These are phyloP conservation scores for Amphipyra berbera DNA, from an alignment of 2,888 invertebrate species.

Conservation along the genomic window DNA sequence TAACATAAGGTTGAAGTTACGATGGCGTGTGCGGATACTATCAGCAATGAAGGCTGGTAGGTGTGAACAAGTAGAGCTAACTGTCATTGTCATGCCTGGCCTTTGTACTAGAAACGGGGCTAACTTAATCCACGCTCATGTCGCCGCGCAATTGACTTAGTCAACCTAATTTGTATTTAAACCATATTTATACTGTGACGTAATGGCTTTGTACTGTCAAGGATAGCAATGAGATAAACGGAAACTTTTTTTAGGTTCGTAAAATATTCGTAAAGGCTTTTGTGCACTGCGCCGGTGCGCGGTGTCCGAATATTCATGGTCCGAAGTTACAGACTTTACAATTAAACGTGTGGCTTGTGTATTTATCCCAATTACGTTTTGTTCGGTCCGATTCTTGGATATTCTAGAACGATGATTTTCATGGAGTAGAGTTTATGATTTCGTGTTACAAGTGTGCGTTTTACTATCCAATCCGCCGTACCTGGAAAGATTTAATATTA, in stretches of 20 bases:
- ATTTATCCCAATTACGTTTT: background rate
- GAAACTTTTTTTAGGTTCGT: background rate
- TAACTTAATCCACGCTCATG: slow-evolving; percentile 76
- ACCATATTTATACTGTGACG: slow-evolving; percentile 35
- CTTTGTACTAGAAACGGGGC: slow-evolving; percentile 73
- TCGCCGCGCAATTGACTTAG: slow-evolving; percentile 71
- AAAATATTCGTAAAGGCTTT: slow-evolving; percentile 6
- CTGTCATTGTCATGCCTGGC: slow-evolving; percentile 79
- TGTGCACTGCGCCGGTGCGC: background rate
- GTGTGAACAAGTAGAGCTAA: slow-evolving; percentile 75
- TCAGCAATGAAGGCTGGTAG: slow-evolving; percentile 55
- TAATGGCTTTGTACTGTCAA: slow-evolving; percentile 29
- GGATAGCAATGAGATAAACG: slow-evolving; percentile 14
- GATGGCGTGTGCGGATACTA: slow-evolving; percentile 32
- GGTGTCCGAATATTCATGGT: slow-evolving; percentile 6
- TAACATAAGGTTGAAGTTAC: slow-evolving; percentile 39
- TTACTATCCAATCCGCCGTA: too few relatives aligned
- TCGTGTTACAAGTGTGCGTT: too few relatives aligned
- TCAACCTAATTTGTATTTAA: slow-evolving; percentile 66
- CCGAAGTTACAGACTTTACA: background rate
- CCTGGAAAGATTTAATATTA: too few relatives aligned
- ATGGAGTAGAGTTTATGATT: too few relatives aligned
- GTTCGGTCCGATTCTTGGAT: slow-evolving; percentile 1
- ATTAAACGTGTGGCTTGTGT: slow-evolving; percentile 3
- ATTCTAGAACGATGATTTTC: slow-evolving; percentile 2